Conservation (phyloP, 2,888 invertebrate genomes). For the Timema cristinae region DNA sequence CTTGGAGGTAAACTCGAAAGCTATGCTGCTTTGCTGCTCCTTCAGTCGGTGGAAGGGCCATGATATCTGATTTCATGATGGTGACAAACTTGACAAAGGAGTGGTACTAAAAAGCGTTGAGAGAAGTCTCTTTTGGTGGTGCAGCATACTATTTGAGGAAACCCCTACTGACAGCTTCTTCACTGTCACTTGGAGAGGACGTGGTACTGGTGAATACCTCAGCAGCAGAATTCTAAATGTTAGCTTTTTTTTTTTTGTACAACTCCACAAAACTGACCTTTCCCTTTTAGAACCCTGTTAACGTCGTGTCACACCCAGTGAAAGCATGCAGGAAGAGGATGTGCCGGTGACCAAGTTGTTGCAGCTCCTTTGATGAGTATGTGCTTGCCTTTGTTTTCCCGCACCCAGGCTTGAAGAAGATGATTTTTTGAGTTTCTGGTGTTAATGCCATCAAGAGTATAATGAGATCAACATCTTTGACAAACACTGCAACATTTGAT, state of each 20-base stretch:
- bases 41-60: neutral
- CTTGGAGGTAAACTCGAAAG: conserved; percentile 13
- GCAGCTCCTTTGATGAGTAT: conserved; percentile 6
- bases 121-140: conserved; percentile 5
- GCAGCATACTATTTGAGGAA: conserved; percentile 5
- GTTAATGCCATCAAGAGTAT: too few relatives aligned
- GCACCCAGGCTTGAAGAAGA: conserved; percentile 1
- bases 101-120: conserved; percentile 8
- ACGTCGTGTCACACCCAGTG: conserved; percentile 4
- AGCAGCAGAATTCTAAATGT: conserved; percentile 6
- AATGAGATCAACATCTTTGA: neutral
- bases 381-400: conserved; percentile 9
- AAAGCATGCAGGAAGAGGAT: conserved; percentile 4
- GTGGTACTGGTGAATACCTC: neutral
- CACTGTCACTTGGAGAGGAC: conserved; percentile 10
- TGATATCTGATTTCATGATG: conserved; percentile 6
- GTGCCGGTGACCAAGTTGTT: neutral
- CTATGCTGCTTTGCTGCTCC: conserved; percentile 4
- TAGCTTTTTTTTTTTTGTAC: neutral
- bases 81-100: conserved; percentile 9
- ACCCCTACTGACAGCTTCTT: conserved; percentile 7
- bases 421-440: too few relatives aligned
- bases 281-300: neutral
- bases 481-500: neutral
- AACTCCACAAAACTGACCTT: conserved; percentile 9